Conservation (phyloP, 2,888 invertebrate species). For the Protodeltote pygarga region DNA sequence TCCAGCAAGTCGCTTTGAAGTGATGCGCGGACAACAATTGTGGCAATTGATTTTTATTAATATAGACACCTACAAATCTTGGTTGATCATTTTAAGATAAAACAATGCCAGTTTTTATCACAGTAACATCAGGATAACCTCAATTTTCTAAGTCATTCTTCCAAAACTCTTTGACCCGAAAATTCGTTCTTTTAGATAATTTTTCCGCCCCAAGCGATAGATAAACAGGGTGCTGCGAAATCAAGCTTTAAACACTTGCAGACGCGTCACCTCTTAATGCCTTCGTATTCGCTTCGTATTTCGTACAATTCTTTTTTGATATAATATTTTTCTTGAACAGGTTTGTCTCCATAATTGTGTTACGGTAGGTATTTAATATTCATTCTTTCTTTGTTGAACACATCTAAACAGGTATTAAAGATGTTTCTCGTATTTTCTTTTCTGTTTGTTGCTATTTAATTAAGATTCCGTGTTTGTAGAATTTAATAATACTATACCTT, state of each 20-base stretch:
- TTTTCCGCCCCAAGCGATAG: constrained; percentile 14
- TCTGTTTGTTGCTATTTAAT: constrained; percentile 19
- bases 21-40: too few species aligned
- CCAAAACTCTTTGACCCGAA: too few species aligned
- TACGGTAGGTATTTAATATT: constrained; percentile 35
- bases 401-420: constrained; percentile 35
- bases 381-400: constrained; percentile 28
- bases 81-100: too few species aligned
- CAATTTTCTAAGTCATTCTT: constrained; percentile 1
- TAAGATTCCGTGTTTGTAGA: constrained; percentile 37
- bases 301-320: constrained; percentile 1
- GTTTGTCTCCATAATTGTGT: constrained; percentile 19
- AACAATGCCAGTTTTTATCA: too few species aligned
- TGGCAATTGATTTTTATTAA: too few species aligned
- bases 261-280: constrained; percentile 7
- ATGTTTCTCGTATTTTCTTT: constrained; percentile 15
- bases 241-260: constrained; percentile 2
- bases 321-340: not conserved
- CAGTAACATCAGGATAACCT: constrained; percentile 13
- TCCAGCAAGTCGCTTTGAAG: too few species aligned
- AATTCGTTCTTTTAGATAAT: too few species aligned
- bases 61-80: too few species aligned
- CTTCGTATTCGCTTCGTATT: constrained; percentile 14
- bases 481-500: constrained; percentile 42
- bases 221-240: constrained; percentile 20